Conservation (phyloP, 2,113 vertebrate genomes). For the Myocastor coypus region DNA sequence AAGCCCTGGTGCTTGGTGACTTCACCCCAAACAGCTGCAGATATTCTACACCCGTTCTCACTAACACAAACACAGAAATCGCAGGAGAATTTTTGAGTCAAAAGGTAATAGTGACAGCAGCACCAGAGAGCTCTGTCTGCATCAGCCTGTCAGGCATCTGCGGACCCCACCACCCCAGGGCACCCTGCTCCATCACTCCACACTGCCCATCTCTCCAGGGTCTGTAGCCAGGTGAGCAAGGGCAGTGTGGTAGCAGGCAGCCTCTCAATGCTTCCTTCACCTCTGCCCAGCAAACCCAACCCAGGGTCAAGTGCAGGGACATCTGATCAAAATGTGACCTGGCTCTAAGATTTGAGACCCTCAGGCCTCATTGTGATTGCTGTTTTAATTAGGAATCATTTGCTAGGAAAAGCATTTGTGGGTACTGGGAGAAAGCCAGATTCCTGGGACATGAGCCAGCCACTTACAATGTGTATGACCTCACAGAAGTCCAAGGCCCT, state of each 20-base stretch:
- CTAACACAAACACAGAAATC: neutral
- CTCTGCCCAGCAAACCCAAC: neutral
- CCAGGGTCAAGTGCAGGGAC: accelerated
- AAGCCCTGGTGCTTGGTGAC: neutral
- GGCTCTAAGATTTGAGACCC: neutral
- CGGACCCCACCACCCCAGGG: accelerated
- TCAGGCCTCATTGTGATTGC: neutral
- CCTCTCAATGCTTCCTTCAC: too few species aligned
- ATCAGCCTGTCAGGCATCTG: neutral
- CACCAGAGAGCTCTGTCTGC: neutral
- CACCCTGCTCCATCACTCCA: neutral
- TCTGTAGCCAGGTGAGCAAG: accelerated
- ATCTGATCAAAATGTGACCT: accelerated
- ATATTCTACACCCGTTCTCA: neutral
- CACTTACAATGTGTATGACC: neutral
- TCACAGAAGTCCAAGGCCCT: neutral
- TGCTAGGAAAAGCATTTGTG: neutral
- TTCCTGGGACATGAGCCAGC: neutral
- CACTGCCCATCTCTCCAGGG: neutral
- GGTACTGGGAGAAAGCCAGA: neutral
- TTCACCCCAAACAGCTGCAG: neutral
- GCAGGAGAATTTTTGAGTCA: neutral
- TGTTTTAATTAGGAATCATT: neutral
- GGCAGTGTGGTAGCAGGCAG: neutral
- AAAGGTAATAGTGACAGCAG: neutral